These are phyloP conservation scores for Pandemis corylana DNA, from an alignment of 2,888 invertebrate species.

Conservation along the genomic window DNA sequence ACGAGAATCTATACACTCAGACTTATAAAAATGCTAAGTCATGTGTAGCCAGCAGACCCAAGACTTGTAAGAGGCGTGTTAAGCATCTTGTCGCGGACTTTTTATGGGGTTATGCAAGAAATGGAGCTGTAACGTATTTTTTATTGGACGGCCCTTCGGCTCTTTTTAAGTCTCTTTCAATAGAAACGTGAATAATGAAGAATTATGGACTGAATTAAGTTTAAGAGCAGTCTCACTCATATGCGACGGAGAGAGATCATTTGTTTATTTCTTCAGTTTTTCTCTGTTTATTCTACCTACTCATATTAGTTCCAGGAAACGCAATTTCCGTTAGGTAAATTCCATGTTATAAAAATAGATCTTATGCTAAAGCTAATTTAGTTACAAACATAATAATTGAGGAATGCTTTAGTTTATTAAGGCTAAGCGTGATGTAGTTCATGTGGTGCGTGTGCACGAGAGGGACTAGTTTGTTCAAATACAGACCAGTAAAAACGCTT, in stretches of 20 bases:
- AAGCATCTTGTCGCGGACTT: slow-evolving; percentile 17
- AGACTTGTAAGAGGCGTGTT: slow-evolving; percentile 30
- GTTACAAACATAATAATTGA: neutral
- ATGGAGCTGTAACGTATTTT: slow-evolving; percentile 7
- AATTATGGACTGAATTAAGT: neutral
- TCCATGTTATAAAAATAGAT: too few species aligned
- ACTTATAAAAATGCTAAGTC: slow-evolving; percentile 12
- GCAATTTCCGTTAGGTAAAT: too few species aligned
- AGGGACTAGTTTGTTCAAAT: neutral
- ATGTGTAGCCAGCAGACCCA: neutral
- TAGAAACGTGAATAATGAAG: neutral
- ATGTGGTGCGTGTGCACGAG: neutral
- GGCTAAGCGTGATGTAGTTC: too few species aligned
- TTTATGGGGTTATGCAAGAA: slow-evolving; percentile 3
- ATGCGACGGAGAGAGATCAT: too few species aligned
- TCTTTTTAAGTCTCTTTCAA: neutral
- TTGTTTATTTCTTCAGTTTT: too few species aligned
- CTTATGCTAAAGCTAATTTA: too few species aligned
- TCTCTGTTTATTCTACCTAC: too few species aligned
- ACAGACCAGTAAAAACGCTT: neutral
- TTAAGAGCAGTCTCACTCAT: too few species aligned
- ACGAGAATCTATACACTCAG: neutral
- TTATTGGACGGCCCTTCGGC: neutral
- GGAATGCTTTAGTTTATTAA: neutral
- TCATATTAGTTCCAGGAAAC: too few species aligned